Evolutionary conservation across 2,888 invertebrate species (phyloP), one percentile per base, ranked within the genome.

Genomic region (Agrochola lota): DNA sequence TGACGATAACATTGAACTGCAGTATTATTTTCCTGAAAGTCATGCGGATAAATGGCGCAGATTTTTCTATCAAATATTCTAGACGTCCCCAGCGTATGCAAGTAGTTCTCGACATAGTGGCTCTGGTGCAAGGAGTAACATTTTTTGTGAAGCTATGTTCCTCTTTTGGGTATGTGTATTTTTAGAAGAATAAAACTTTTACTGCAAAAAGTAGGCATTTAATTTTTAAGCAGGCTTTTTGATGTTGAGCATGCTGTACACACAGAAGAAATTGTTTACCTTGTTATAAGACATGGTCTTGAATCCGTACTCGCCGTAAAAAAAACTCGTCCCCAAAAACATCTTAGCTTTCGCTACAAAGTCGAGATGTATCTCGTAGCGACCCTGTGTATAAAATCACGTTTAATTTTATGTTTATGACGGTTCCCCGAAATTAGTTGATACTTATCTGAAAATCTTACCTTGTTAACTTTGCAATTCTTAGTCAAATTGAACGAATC

Each of bases 281-380:
- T 93, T 94, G 77, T 95, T 96, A 71, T 90, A 93, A 4, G 92
- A 90, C 64, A 92, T 91, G 3, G 92, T 89, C 90, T 94, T 96
- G 80, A 95, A 95, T 40, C 80, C 81, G 83, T 94, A 96, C 23
- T 87, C 89, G 35, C 95, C 95, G 86, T 95, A 96, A 88, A 96
- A 96, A 89, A 95, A 96, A 46, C 85, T 94, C 9, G 90, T 80
- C 2, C 95, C 95, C 75, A 96, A 88, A 86, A 96, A 96, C 71
- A 84, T 90, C 60, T 49, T 89, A 15, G 91, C 52, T 84, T 91
- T 93, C 70, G 94, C 92, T 26, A 67, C 17, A 84, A 95, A 91
- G 83, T 96, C 93, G 40, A 95, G 71, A 74, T 92, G 94, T 78
- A 94, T 83, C 74, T 91, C 90, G 88, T 96, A 95, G 71, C 90